Evolutionary conservation across 2,888 invertebrate species (phyloP), one percentile per base, ranked within the genome.

Genomic region (Hofmannophila pseudospretella): DNA sequence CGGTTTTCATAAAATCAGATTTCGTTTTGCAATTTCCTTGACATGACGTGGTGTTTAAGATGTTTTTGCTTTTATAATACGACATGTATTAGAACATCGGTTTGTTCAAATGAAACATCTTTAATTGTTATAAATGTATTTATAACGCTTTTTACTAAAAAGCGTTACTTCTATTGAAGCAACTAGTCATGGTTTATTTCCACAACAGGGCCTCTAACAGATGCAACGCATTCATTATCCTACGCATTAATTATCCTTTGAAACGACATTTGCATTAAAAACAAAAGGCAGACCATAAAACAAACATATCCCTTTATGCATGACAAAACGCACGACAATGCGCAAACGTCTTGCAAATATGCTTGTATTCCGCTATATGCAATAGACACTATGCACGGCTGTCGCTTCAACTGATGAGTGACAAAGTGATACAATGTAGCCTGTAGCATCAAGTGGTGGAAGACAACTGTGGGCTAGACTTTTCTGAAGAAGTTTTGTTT

Each of bases 1-100:
- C 49, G 53, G 47, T 49, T 48, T 41, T 42, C 38, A 38, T 43
- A 47, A 56, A 54, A 53, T 52, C 43, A 51, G 42, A 40, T 51
- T 49, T 49, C 37, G 32, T 20, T 41, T 42, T 8, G 13, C 46
- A 45, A 52, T 48, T 51, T 49, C 43, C 48, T 42, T 39, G 34
- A 33, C 41, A 39, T 42, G 43, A 37, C 31, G 26, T 34, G 19
- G 30, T 39, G 16, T 29, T 31, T 31, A 14, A 23, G 26, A 19
- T 23, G 10, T 32, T 32, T 32, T 22, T n/a, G n/a, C n/a, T n/a
- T n/a, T n/a, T n/a, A n/a, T n/a, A n/a, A n/a, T n/a, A n/a, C n/a
- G n/a, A n/a, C n/a, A n/a, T n/a, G n/a, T n/a, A n/a, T n/a, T n/a
- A n/a, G n/a, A n/a, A n/a, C n/a, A n/a, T n/a, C n/a, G n/a, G n/a